Evolutionary conservation across 2,113 vertebrate genomes (phyloP).

Genomic region (Bos indicus): DNA sequence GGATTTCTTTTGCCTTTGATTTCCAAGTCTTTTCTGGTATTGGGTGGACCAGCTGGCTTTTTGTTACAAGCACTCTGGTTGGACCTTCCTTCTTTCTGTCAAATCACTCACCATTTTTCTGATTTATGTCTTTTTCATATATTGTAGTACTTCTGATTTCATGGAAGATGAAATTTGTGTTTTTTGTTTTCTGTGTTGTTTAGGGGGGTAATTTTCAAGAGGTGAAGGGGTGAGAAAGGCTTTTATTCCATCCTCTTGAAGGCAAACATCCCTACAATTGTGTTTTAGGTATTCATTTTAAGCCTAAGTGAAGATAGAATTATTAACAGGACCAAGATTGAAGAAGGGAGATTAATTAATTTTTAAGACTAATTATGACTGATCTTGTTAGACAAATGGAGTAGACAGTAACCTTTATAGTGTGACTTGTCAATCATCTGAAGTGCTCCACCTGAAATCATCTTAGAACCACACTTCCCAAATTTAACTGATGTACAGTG

Average conservation of each 20-base stretch:
- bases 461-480: background rate
- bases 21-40: background rate
- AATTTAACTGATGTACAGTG: background rate
- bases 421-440: background rate
- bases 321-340: background rate
- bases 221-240: background rate
- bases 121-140: background rate
- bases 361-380: background rate
- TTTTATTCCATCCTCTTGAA: background rate
- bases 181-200: background rate
- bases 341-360: background rate
- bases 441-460: background rate
- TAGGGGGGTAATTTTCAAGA: background rate
- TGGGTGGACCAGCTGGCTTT: background rate
- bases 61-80: background rate
- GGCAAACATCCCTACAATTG: background rate
- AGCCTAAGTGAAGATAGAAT: background rate
- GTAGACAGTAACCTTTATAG: background rate
- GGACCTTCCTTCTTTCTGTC: background rate
- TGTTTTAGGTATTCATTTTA: background rate
- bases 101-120: background rate
- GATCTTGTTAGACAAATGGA: background rate
- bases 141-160: background rate
- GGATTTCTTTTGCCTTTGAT: background rate
- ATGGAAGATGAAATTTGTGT: background rate